Evolutionary conservation across 2,113 vertebrate genomes (phyloP), one percentile per base, ranked within the genome.

Genomic region (Seriola rivoliana): DNA sequence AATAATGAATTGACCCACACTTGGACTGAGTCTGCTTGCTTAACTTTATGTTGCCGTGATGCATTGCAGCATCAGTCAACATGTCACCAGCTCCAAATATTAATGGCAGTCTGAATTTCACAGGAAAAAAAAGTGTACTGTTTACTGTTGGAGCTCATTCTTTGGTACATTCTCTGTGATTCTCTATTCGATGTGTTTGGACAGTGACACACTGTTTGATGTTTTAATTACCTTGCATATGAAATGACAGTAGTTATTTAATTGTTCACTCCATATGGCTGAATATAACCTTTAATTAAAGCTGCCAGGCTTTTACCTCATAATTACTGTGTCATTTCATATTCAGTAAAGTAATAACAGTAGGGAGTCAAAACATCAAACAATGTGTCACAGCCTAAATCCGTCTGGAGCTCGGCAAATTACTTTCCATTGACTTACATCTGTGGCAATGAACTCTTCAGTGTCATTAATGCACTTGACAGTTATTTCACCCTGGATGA

Each of bases 41-140:
- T 83, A 97, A 97, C 92, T 95, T 96, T 95, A 95, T 95, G 69
- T 96, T 96, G 78, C 95, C 94, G 21, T 96, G 96, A 91, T 96
- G 94, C 94, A 96, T 94, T 83, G 95, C 95, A 78, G 94, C 94
- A 90, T 94, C 96, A 38, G 93, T 94, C 82, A 97, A 91, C 73
- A 96, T 54, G 96, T 88, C 96, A 95, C 14, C 96, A 95, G 65
- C 80, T 89, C 74, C 90, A 76, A 34, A 88, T 90, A 76, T 91
- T 89, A 84, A 79, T 90, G 25, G 42, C 78, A 64, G 84, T 93
- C 84, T 83, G 34, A 34, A 54, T 78, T 84, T 86, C 36, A 75
- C 8, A 54, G 38, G 17, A 17, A 63, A 75, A 66, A 66, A 17
- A 54, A 13, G 36, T 46, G 4, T 29, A 29, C 29, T 29, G 5